Percentiles rank a stretch among this genome's conserved stretches.
phyloP scores from a whole-genome alignment of 2,888 invertebrate species.

The Pharmacophagus antenor region DNA sequence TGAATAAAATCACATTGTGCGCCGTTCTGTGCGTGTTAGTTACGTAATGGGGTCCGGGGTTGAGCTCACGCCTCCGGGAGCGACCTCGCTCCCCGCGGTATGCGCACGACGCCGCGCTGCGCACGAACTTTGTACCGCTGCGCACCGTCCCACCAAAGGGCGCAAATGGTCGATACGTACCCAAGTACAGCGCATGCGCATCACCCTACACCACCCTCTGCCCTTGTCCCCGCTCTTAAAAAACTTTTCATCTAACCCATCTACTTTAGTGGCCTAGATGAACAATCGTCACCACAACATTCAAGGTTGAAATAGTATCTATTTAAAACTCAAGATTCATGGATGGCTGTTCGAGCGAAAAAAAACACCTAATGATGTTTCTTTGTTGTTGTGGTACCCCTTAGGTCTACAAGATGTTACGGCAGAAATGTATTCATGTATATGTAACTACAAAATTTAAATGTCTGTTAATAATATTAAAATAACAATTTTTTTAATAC shows the following conservation, averaged over 20 bases:
- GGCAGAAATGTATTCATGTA: not conserved
- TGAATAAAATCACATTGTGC: constrained; percentile 81
- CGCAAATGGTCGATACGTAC: constrained; percentile 40
- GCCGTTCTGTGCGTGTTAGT: constrained; percentile 79
- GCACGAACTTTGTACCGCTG: constrained; percentile 32
- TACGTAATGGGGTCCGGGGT: constrained; percentile 74
- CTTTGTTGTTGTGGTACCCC: constrained; percentile 11
- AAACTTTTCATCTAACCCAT: constrained; percentile 34
- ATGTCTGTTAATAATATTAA: not conserved
- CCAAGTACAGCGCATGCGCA: constrained; percentile 36
- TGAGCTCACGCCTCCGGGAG: constrained; percentile 50
- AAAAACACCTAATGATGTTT: constrained; percentile 21
- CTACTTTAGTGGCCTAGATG: constrained; percentile 53
- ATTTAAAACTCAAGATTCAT: constrained; percentile 27
- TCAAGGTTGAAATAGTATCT: constrained; percentile 36
- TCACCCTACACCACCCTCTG: constrained; percentile 34
- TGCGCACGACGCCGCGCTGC: constrained; percentile 40
- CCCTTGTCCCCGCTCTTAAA: constrained; percentile 35
- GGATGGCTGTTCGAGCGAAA: constrained; percentile 16
- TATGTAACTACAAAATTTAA: not conserved
- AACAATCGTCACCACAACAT: constrained; percentile 44
- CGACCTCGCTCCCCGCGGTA: constrained; percentile 43
- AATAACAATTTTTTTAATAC: not conserved
- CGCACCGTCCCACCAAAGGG: constrained; percentile 30
- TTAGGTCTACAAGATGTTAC: not conserved